A percentile compares a stretch with the other conserved stretches of the same genome.
These are phyloP conservation scores for Falco novaeseelandiae DNA, from an alignment of 2,797 vertebrate species.

Conservation along the genomic window DNA sequence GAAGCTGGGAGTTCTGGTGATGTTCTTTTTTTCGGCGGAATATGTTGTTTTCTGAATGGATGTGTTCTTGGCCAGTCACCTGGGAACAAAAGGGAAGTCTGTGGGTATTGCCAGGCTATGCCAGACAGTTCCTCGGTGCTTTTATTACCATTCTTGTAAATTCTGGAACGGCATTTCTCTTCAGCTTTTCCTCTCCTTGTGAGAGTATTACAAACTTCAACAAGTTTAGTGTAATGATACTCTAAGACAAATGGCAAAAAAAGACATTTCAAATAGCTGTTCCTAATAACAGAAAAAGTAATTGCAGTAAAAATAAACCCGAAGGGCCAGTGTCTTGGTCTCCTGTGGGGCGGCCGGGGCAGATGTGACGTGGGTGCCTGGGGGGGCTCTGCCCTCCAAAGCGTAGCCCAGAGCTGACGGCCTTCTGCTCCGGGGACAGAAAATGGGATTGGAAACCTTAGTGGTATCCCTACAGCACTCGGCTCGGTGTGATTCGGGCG, in stretches of 20 bases:
- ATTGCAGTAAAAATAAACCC: not conserved
- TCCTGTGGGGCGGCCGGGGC: not conserved
- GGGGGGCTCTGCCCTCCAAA: not conserved
- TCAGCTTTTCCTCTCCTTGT: not conserved
- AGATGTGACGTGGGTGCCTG: not conserved
- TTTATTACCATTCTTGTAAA: not conserved
- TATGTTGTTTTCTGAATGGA: not conserved
- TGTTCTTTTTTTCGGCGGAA: not conserved
- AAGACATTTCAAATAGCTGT: not conserved
- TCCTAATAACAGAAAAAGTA: not conserved
- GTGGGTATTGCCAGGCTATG: not conserved
- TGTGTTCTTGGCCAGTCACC: not conserved
- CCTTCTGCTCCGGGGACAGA: not conserved
- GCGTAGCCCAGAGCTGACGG: rapidly evolving
- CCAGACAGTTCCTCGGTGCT: not conserved
- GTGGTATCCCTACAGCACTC: too few species aligned
- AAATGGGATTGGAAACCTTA: too few species aligned
- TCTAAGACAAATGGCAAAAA: not conserved
- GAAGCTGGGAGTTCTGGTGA: not conserved
- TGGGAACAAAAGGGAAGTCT: not conserved
- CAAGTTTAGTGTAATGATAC: not conserved
- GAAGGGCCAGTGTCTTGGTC: not conserved
- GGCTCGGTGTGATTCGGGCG: too few species aligned
- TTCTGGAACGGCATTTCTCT: not conserved
- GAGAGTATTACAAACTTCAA: not conserved